A percentile compares a stretch with the other conserved stretches of the same genome.
Conservation (phyloP, 2,797 vertebrate genomes). For the Synaphobranchus kaupii region DNA sequence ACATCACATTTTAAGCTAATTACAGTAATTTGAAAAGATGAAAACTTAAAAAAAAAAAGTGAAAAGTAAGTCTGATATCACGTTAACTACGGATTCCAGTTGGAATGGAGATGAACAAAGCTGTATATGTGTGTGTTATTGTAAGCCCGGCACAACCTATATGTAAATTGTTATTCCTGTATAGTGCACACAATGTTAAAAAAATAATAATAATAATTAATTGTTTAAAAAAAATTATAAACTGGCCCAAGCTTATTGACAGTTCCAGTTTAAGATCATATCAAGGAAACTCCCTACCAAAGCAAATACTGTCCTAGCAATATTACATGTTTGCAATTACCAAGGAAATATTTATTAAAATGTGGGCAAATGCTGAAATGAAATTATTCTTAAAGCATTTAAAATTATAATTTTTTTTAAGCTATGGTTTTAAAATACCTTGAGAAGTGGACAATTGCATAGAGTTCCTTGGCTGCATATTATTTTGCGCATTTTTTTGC, state of each 20-base stretch:
- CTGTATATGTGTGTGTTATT: not conserved
- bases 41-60: not conserved
- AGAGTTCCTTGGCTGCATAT: not conserved
- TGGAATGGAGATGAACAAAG: not conserved
- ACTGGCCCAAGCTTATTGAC: not conserved
- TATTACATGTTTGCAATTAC: not conserved
- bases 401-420: not conserved
- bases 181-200: not conserved
- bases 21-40: not conserved
- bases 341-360: conserved; percentile 3
- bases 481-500: not conserved
- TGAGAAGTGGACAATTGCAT: not conserved
- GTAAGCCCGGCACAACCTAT: not conserved
- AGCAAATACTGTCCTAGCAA: not conserved
- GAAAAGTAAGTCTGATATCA: not conserved
- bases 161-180: not conserved
- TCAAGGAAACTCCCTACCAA: not conserved
- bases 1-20: conserved; percentile 17
- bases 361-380: not conserved
- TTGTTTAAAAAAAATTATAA: not conserved
- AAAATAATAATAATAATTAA: not conserved
- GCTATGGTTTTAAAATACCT: not conserved
- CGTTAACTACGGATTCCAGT: not conserved
- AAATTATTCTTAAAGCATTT: not conserved
- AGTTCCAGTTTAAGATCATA: not conserved